A percentile compares a stretch with the other conserved stretches of the same genome.
Evolutionary conservation across 1,140 invertebrate species (phyloP).

Genomic region (Penaeus chinensis): DNA sequence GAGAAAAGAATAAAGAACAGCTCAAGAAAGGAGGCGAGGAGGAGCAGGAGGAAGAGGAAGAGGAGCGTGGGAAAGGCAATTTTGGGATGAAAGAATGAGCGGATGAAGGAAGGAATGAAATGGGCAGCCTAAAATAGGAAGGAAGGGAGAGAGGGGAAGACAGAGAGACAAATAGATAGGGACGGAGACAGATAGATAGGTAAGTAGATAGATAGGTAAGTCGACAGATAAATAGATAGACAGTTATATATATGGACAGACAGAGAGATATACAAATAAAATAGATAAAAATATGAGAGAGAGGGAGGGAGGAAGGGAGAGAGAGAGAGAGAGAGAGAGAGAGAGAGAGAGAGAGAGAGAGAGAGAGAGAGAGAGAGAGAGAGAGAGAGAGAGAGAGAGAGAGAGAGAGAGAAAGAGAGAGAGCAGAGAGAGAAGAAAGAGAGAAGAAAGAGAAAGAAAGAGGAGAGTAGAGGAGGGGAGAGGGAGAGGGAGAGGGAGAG

Average conservation of each 20-base stretch:
- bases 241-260: too few relatives aligned
- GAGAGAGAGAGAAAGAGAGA: conserved; percentile 12
- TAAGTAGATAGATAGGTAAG: too few relatives aligned
- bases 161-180: not conserved
- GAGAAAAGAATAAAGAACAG: too few relatives aligned
- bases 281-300: not conserved
- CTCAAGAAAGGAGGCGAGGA: too few relatives aligned
- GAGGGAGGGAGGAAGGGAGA: not conserved
- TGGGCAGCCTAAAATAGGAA: too few relatives aligned
- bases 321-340: conserved; percentile 21
- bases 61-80: too few relatives aligned
- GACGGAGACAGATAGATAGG: not conserved
- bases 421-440: too few relatives aligned
- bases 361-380: not conserved
- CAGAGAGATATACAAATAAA: too few relatives aligned
- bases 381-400: conserved; percentile 1
- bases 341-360: not conserved
- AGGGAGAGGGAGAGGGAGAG: not conserved
- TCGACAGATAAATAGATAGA: too few relatives aligned
- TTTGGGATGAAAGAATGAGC: not conserved
- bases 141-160: not conserved
- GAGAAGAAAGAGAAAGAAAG: not conserved
- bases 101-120: not conserved
- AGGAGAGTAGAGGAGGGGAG: not conserved
- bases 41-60: too few relatives aligned